Base-by-base conservation (phyloP, 2,888 invertebrate species). In the Microctonus hyperodae region DNA sequence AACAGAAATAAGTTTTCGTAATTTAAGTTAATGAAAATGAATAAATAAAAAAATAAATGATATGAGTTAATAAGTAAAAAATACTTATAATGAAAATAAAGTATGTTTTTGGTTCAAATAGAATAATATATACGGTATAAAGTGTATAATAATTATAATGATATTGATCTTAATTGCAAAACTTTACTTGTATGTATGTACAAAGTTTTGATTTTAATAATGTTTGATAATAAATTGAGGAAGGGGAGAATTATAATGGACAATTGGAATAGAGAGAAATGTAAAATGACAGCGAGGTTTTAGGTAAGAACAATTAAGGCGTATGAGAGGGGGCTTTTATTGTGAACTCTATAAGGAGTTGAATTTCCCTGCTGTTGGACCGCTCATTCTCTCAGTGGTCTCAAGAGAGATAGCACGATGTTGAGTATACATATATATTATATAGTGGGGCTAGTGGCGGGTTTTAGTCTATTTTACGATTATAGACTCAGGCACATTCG, bases 1-100 rank as follows among this genome's bases (percentile, higher is more conserved):
- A 79, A 80, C 67, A 69, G 22, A 73, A 60, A 73, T 67, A 73
- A 65, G 60, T 23, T 44, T 22, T 22, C 7, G 20, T n/a, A 25
- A 9, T 61, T 61, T 50, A 16, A 23, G 20, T 4, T 25, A 13
- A 51, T 50, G 5, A 22, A 35, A 10, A 33, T 31, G 28, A 5
- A 28, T 31, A n/a, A 22, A 51, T 5, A n/a, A n/a, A n/a, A n/a
- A n/a, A n/a, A n/a, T n/a, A n/a, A n/a, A n/a, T n/a, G n/a, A n/a
- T n/a, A n/a, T n/a, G n/a, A n/a, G n/a, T n/a, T n/a, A n/a, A n/a
- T n/a, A n/a, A n/a, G n/a, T n/a, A n/a, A n/a, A n/a, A n/a, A n/a
- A n/a, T n/a, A n/a, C n/a, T n/a, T n/a, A 10, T 31, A 33, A 31
- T 6, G 13, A 20, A 33, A 7, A 5, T 28, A 28, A n/a, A 16